Percentiles rank a stretch among this genome's conserved stretches.
phyloP scores from a whole-genome alignment of 2,797 vertebrate species.

The Cuculus canorus region DNA sequence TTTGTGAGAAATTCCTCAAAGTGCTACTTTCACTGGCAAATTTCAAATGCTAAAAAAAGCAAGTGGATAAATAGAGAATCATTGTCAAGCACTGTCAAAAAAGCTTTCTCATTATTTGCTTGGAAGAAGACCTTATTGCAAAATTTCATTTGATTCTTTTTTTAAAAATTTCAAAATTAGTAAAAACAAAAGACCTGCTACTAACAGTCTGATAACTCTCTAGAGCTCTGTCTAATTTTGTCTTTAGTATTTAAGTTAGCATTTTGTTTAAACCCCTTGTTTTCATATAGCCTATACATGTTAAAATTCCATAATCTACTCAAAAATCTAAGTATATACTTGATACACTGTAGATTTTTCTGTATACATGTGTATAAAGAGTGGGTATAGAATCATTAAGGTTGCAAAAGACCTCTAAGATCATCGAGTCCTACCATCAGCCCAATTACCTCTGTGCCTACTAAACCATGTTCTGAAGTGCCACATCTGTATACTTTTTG shows the following conservation, averaged over 20 bases:
- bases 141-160: background rate
- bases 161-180: background rate
- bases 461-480: too few species aligned
- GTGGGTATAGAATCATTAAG: background rate
- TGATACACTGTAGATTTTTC: background rate
- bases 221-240: background rate
- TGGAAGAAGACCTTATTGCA: background rate
- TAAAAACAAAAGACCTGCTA: background rate
- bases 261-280: background rate
- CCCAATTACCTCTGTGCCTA: too few species aligned
- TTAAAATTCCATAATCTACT: background rate
- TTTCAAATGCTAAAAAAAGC: slow-evolving; percentile 45
- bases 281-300: background rate
- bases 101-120: background rate
- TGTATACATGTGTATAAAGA: background rate
- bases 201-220: background rate
- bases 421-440: too few species aligned
- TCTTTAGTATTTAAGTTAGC: background rate
- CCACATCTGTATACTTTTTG: too few species aligned
- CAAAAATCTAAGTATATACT: slow-evolving; percentile 1
- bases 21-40: slow-evolving; percentile 20
- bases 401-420: too few species aligned
- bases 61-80: background rate
- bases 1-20: slow-evolving; percentile 59
- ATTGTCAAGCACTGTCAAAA: background rate